Percentiles rank a stretch among this genome's conserved stretches.
Evolutionary conservation across 1,140 invertebrate species (phyloP).

Genomic region (Paralvinella palmiformis): DNA sequence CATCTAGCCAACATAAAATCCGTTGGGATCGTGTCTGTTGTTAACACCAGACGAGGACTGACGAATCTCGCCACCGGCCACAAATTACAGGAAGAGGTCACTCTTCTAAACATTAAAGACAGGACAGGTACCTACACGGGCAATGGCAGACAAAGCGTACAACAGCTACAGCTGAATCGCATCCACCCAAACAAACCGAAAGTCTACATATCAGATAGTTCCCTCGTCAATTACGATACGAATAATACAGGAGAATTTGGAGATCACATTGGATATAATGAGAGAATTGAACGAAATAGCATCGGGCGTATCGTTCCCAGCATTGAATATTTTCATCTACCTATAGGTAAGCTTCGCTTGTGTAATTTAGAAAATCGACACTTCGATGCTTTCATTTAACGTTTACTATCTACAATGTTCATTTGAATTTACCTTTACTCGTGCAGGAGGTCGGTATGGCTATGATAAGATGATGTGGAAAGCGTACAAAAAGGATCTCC

Average conservation of each 20-base stretch:
- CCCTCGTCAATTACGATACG: constrained; percentile 33
- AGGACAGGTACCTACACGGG: constrained; percentile 29
- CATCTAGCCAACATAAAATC: not conserved
- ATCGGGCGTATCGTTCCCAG: too few species aligned
- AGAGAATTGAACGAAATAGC: too few species aligned
- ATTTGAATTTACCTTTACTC: too few species aligned
- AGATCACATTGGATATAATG: constrained; percentile 40
- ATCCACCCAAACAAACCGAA: constrained; percentile 29
- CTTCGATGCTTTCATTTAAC: too few species aligned
- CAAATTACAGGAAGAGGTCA: constrained; percentile 31
- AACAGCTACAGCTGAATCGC: constrained; percentile 24
- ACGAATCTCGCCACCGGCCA: constrained; percentile 22
- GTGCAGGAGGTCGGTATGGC: too few species aligned
- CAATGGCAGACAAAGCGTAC: constrained; percentile 23
- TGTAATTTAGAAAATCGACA: too few species aligned
- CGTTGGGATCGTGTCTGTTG: not conserved
- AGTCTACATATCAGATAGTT: constrained; percentile 27
- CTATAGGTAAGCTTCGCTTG: too few species aligned
- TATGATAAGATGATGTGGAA: too few species aligned
- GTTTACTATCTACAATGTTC: too few species aligned
- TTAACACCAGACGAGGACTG: constrained; percentile 18
- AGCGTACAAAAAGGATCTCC: too few species aligned
- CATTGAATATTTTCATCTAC: too few species aligned
- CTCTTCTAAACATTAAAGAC: constrained; percentile 33
- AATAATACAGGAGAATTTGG: constrained; percentile 37